Evolutionary conservation across 53 echinoderm and acorn worm genomes (phyloP), one percentile per base, ranked within the genome.

Genomic region (Patiria pectinifera): DNA sequence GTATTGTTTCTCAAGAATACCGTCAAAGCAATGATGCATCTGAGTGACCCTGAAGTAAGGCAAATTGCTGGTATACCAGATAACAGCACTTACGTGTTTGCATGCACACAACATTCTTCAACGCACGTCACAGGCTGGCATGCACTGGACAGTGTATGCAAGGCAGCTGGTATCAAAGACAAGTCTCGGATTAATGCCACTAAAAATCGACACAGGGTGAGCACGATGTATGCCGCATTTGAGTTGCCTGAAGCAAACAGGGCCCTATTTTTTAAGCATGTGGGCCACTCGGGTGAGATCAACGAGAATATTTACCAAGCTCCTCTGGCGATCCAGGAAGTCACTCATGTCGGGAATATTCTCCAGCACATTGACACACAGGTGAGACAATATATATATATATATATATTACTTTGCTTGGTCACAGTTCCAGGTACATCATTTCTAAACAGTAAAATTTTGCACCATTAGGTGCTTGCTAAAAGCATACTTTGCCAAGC

Each of bases 241-340:
- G 96, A 96, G 24, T 11, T 94, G 2, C 92, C 95, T 11, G 94
- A 92, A 45, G 12, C 24, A 15, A 94, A 96, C 2, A 74, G 89
- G 24, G 66, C 76, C 0, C 59, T 92, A 6, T 94, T 94, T 62
- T 94, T 89, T n/a, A 92, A 89, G 69, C 96, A 95, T 69, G 85
- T 96, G 93, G 96, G 94, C 12, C 96, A 96, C 71, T 93, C 93
- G 11, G 82, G 88, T 75, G 24, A 74, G 13, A 90, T 85, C 23
- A 96, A 96, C 83, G 4, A 21, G 47, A 81, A 94, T 48, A 92
- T 96, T 62, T 95, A 96, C 83, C 96, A 96, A 74, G 95, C 92
- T 21, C 96, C 96, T 3, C 86, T 48, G 14, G 86, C 86, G 46
- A 49, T 72, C 2, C 16, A 15, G 11, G 86, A 86, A 48, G 74